phyloP scores from a whole-genome alignment of 2,797 vertebrate genomes.

The Chloroceryle inda region DNA sequence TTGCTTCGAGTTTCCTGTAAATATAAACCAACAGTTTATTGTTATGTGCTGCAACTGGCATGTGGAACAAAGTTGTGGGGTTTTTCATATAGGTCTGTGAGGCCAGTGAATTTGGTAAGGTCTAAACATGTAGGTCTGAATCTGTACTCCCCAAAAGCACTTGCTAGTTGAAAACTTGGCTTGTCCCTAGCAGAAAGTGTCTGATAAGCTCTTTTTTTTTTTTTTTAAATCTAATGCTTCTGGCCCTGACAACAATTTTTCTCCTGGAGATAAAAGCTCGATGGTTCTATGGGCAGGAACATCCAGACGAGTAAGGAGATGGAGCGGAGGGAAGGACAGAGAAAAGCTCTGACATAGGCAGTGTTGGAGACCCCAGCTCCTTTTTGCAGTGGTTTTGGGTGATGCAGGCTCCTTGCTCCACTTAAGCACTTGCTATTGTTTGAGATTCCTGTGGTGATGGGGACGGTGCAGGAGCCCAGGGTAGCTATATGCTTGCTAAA shows the following conservation, averaged over 20 bases:
- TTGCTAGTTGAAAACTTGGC: background rate
- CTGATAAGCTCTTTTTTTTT: background rate
- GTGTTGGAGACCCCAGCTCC: background rate
- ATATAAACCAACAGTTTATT: background rate
- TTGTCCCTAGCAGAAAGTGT: background rate
- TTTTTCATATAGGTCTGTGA: background rate
- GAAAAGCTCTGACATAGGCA: background rate
- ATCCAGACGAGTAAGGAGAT: background rate
- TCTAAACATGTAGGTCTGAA: background rate
- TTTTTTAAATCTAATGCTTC: background rate
- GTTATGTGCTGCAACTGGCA: background rate
- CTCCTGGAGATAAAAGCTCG: background rate
- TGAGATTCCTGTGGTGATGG: background rate
- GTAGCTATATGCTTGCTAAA: background rate
- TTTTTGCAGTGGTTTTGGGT: background rate
- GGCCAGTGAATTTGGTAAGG: background rate
- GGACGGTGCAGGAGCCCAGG: background rate
- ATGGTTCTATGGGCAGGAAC: background rate
- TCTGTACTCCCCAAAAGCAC: background rate
- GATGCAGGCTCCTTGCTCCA: background rate
- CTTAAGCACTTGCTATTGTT: fast-evolving
- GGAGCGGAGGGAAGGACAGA: background rate
- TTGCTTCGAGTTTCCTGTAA: background rate
- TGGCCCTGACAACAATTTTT: background rate
- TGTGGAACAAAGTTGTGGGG: background rate